Conservation (phyloP, 2,888 invertebrate species). For the Sepiola atlantica region DNA sequence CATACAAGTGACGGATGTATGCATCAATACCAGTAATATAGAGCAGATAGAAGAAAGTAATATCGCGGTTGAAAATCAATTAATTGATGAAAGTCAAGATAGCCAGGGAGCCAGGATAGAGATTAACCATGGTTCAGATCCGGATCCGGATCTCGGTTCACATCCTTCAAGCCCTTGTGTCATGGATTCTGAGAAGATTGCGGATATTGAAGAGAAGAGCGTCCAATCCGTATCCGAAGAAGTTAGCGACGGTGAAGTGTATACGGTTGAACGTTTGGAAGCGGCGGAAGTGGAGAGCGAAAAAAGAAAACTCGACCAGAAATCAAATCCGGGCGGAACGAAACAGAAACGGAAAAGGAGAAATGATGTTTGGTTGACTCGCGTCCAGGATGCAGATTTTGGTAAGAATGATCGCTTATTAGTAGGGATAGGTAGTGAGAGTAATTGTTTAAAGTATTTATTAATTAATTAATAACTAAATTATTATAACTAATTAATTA, state of each 20-base stretch:
- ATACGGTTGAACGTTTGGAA: neutral
- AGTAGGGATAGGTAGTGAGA: too few relatives aligned
- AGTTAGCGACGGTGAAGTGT: neutral
- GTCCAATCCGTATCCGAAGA: neutral
- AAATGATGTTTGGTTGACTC: constrained; percentile 40
- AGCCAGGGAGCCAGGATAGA: neutral
- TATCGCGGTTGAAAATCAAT: neutral
- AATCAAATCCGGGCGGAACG: neutral
- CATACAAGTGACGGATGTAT: neutral
- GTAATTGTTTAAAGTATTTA: too few relatives aligned
- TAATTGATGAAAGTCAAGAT: neutral
- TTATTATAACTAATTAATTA: too few relatives aligned
- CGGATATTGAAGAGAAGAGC: neutral
- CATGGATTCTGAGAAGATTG: neutral
- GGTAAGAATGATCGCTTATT: neutral
- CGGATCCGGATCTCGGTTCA: neutral
- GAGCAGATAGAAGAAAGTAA: neutral
- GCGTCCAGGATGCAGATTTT: constrained; percentile 41
- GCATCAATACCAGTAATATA: neutral
- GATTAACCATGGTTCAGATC: neutral
- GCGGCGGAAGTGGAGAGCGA: neutral
- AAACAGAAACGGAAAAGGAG: constrained; percentile 37
- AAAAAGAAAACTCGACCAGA: neutral
- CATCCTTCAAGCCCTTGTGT: neutral
- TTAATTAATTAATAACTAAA: too few relatives aligned